Percentiles rank a stretch among this genome's conserved stretches.
phyloP scores from a whole-genome alignment of 2,113 vertebrate genomes.

The Lagopus muta region DNA sequence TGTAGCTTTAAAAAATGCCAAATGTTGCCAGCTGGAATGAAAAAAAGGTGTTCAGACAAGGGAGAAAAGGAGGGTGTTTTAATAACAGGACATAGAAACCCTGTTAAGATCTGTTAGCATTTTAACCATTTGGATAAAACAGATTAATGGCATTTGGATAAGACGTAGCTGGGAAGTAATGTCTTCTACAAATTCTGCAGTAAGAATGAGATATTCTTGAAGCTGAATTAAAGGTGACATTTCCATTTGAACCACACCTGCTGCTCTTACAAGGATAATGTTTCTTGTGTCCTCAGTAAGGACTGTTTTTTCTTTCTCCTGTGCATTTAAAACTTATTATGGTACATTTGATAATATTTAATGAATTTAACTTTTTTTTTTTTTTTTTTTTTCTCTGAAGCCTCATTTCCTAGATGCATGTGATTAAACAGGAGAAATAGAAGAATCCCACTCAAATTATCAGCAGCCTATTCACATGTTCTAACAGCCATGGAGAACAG shows the following conservation, averaged over 20 bases:
- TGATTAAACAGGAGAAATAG: not conserved
- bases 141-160: slow-evolving; percentile 25
- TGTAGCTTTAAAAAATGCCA: not conserved
- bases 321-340: not conserved
- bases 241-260: not conserved
- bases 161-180: not conserved
- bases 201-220: slow-evolving; percentile 4
- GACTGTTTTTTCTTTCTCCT: not conserved
- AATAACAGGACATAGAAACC: not conserved
- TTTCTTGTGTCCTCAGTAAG: not conserved
- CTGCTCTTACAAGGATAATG: not conserved
- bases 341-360: not conserved
- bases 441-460: not conserved
- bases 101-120: not conserved
- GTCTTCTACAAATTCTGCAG: not conserved
- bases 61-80: slow-evolving; percentile 12
- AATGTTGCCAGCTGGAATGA: not conserved
- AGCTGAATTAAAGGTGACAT: slow-evolving; percentile 22
- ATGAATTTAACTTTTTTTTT: not conserved
- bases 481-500: not conserved
- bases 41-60: not conserved
- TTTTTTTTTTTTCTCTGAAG: not conserved
- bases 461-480: not conserved
- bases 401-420: not conserved
- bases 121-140: not conserved